Conservation (phyloP, 64 coral and sea anemone genomes). For the Montipora efflorescens region DNA sequence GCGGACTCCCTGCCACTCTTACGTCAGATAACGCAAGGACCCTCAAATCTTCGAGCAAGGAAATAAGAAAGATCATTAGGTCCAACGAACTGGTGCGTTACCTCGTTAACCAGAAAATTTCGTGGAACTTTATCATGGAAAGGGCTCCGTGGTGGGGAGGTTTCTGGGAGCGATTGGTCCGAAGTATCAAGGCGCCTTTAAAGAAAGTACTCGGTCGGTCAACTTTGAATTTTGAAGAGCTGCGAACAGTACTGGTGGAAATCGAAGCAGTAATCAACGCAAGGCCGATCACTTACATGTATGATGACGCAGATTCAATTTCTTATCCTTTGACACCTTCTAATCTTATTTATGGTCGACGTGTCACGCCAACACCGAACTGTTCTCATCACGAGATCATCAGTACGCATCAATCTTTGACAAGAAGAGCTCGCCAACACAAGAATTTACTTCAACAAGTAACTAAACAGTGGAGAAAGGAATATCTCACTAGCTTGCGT, state of each 20-base stretch:
- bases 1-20: constrained; percentile 1
- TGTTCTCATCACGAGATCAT: constrained; percentile 49
- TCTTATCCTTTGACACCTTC: constrained; percentile 55
- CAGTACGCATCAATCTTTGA: constrained; percentile 54
- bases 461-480: constrained; percentile 61
- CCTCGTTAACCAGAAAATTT: too few species aligned
- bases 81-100: constrained; percentile 3
- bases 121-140: too few species aligned
- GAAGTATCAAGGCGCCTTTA: constrained; percentile 40
- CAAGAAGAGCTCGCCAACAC: constrained; percentile 38
- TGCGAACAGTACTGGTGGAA: constrained; percentile 35
- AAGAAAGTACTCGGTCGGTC: constrained; percentile 41
- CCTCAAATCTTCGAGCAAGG: neutral
- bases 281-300: constrained; percentile 53
- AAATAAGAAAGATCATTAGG: neutral
- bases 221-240: constrained; percentile 37
- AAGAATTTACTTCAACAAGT: constrained; percentile 56
- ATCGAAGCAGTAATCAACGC: constrained; percentile 37
- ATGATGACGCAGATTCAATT: constrained; percentile 40
- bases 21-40: constrained; percentile 41
- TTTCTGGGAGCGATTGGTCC: neutral
- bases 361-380: constrained; percentile 28
- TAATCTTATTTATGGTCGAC: constrained; percentile 53
- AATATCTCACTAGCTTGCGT: constrained; percentile 27
- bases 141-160: too few species aligned